Evolutionary conservation across 35 echinoderm and acorn worm species (phyloP).

Genomic region (Heliocidaris tuberculata): DNA sequence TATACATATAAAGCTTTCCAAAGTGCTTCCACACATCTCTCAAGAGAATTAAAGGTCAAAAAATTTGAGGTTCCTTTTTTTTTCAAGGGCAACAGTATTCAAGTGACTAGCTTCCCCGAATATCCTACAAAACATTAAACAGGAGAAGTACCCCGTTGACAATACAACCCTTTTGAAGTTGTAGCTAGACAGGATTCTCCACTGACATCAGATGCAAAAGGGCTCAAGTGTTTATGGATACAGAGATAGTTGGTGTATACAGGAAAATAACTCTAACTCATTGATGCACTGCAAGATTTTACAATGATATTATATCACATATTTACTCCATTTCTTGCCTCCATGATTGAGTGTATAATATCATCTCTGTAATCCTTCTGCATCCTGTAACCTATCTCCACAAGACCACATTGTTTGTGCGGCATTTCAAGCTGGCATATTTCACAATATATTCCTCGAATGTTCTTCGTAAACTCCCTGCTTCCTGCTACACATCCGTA

Average conservation of each 20-base stretch:
- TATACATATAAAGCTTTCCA: not conserved
- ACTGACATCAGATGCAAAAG: not conserved
- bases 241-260: not conserved
- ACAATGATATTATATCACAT: not conserved
- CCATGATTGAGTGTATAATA: not conserved
- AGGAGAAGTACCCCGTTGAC: not conserved
- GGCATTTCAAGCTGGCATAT: not conserved
- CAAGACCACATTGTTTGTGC: not conserved
- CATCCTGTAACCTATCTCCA: not conserved
- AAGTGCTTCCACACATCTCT: not conserved
- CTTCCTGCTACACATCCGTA: conserved; percentile 6
- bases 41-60: not conserved
- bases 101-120: not conserved
- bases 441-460: not conserved
- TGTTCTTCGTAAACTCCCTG: not conserved
- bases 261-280: not conserved
- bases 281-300: not conserved
- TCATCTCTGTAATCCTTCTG: not conserved
- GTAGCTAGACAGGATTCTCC: not conserved
- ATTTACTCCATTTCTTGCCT: not conserved
- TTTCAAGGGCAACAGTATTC: not conserved
- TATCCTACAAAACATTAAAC: not conserved
- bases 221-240: not conserved
- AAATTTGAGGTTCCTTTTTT: not conserved
- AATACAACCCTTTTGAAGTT: not conserved